Base-by-base conservation (phyloP, 2,888 invertebrate genomes). In the Eupithecia dodoneata region DNA sequence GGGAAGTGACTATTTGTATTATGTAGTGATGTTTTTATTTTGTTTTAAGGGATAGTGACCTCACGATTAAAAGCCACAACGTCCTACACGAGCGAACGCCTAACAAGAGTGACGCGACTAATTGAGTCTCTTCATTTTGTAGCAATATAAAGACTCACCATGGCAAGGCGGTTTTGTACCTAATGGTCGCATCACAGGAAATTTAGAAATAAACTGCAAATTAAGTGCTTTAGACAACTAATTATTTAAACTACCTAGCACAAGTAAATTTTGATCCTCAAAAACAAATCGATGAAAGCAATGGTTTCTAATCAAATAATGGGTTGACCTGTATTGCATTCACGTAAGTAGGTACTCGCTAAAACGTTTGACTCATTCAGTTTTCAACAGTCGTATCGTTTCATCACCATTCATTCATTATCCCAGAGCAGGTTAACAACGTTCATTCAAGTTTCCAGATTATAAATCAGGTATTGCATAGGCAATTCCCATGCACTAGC, bases 401-500 rank as follows among this genome's bases (percentile, higher is more conserved):
- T 47, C 47, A 72, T 72, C 41, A 72, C 69, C 65, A 10, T 69
- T 75, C 69, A 63, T 73, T 75, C 71, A 78, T 63, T 67, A 63
- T 59, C 67, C 52, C 69, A 65, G 30, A 45, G 69, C 30, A 30
- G 65, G 71, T 75, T 71, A 73, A 47, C 67, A 63, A 30, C 65
- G 73, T 73, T 73, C 73, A 59, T 74, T 76, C 42, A 63, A 71
- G 78, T 72, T 78, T 74, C 74, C 66, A 72, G 77, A 79, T 80
- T 75, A 52, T 74, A 75, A 79, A 83, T 79, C 76, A 79, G 74
- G 74, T 75, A 79, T 83, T 81, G 79, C 80, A 80, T 79, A 79
- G 82, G 82, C 78, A 85, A 83, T 85, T 82, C 85, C 82, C 82
- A 80, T 72, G 80, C 79, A 74, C 76, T 66, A 75, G 75, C 78